These are phyloP conservation scores for Drosophila mauritiana DNA, from an alignment of 1,140 invertebrate genomes.

Conservation along the genomic window DNA sequence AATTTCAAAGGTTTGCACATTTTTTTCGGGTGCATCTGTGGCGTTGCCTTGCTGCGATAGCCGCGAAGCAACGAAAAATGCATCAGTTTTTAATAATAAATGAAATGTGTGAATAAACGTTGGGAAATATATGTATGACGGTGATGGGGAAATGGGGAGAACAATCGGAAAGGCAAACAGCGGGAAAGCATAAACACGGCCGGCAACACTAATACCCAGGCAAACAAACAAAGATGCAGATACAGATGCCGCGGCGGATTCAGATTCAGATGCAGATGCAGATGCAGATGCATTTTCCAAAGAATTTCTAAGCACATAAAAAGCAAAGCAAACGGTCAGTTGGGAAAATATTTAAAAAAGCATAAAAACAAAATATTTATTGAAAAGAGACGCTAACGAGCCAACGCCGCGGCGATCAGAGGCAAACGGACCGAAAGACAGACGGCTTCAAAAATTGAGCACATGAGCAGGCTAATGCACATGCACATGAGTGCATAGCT, in stretches of 20 bases:
- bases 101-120: constrained; percentile 78
- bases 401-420: constrained; percentile 23
- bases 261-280: constrained; percentile 35
- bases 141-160: constrained; percentile 12
- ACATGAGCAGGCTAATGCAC: constrained; percentile 60
- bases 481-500: background rate
- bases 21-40: constrained; percentile 36
- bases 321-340: constrained; percentile 71
- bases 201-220: constrained; percentile 69
- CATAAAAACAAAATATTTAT: constrained; percentile 83
- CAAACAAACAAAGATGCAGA: constrained; percentile 73
- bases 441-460: constrained; percentile 57
- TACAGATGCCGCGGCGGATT: constrained; percentile 34
- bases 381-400: constrained; percentile 69
- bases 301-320: constrained; percentile 79
- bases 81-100: constrained; percentile 77
- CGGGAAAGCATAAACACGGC: constrained; percentile 78
- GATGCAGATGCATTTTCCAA: constrained; percentile 70
- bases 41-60: constrained; percentile 48
- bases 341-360: constrained; percentile 80
- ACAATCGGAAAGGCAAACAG: constrained; percentile 79
- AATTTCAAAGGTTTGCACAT: background rate
- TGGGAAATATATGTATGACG: background rate
- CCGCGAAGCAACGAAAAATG: constrained; percentile 37
- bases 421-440: constrained; percentile 40